Percentiles rank a stretch among this genome's conserved stretches.
These are phyloP conservation scores for Drosophila neocordata DNA, from an alignment of 1,140 invertebrate genomes.

Conservation along the genomic window DNA sequence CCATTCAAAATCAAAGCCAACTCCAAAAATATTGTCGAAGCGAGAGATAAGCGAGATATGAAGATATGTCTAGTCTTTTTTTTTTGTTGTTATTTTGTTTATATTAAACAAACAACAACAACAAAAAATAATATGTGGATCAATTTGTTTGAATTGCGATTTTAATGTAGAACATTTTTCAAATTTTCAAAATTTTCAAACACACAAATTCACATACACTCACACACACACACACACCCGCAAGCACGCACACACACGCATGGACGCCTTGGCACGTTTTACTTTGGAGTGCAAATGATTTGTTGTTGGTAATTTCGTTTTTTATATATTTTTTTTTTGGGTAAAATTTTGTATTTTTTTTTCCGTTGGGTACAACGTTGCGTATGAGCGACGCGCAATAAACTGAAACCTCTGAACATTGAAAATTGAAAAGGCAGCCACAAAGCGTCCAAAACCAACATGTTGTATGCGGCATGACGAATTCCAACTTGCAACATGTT, in stretches of 20 bases:
- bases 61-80: background rate
- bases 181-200: conserved; percentile 35
- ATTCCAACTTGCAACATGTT: conserved; percentile 51
- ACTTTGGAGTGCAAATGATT: conserved; percentile 6
- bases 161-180: conserved; percentile 8
- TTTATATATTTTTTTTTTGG: conserved; percentile 10
- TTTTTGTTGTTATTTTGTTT: background rate
- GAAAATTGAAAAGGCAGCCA: conserved; percentile 16
- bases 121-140: conserved; percentile 12
- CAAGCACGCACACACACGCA: conserved; percentile 14
- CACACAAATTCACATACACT: conserved; percentile 10
- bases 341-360: conserved; percentile 20
- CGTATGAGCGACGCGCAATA: conserved; percentile 72
- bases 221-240: background rate
- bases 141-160: conserved; percentile 22
- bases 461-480: conserved; percentile 9
- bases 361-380: conserved; percentile 52
- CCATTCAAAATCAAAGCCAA: conserved; percentile 6
- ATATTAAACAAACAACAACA: conserved; percentile 10
- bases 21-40: background rate
- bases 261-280: conserved; percentile 11
- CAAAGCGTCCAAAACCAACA: conserved; percentile 13
- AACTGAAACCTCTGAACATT: conserved; percentile 48
- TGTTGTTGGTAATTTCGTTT: conserved; percentile 2
- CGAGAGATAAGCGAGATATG: conserved; percentile 1